A percentile compares a stretch with the other conserved stretches of the same genome.
phyloP scores from a whole-genome alignment of 2,797 vertebrate species.

The Aeoliscus strigatus region DNA sequence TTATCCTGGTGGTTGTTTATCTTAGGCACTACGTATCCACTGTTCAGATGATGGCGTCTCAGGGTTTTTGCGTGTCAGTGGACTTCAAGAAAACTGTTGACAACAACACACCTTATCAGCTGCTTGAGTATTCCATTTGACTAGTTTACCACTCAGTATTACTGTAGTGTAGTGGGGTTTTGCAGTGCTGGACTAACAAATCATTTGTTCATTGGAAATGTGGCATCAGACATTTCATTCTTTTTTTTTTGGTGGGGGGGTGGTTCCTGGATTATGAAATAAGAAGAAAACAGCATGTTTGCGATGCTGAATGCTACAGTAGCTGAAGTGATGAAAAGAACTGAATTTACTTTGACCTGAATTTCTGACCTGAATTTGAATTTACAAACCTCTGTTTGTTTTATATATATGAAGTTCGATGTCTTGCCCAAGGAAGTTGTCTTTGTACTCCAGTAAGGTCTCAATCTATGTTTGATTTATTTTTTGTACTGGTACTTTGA shows the following conservation, averaged over 20 bases:
- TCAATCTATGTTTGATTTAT: constrained; percentile 8
- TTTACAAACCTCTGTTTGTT: no score
- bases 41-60: constrained; percentile 46
- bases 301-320: neutral
- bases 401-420: constrained; percentile 28
- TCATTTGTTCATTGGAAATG: constrained; percentile 9
- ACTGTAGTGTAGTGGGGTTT: constrained; percentile 33
- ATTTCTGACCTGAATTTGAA: no score
- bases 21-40: constrained; percentile 26
- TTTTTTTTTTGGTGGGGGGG: no score
- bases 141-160: constrained; percentile 55
- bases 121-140: constrained; percentile 24
- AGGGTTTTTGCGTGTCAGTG: constrained; percentile 45
- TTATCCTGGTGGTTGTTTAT: constrained; percentile 25
- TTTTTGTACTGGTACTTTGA: constrained; percentile 46
- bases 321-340: no score
- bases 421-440: constrained; percentile 16
- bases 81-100: constrained; percentile 4
- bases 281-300: no score
- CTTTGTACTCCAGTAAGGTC: constrained; percentile 25
- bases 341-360: constrained; percentile 10
- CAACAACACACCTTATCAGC: constrained; percentile 9
- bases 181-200: constrained; percentile 44
- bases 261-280: constrained; percentile 11
- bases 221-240: constrained; percentile 9